Base-by-base conservation (phyloP, 1,140 invertebrate genomes). In the Chrysomallon squamiferum region DNA sequence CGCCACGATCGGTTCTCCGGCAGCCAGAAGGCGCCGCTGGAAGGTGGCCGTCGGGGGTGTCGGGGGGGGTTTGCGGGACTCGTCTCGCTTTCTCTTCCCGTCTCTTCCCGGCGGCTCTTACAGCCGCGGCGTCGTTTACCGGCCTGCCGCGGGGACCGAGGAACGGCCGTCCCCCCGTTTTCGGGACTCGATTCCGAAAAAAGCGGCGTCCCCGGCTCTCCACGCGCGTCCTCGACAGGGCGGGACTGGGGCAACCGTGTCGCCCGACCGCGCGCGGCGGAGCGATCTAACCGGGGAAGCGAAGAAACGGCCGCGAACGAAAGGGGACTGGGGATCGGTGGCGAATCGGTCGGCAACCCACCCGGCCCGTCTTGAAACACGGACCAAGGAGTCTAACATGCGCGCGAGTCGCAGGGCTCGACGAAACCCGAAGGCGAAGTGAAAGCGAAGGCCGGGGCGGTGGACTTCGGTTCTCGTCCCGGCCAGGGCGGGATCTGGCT, bases 301-400 rank as follows among this genome's bases (percentile, higher is more conserved):
- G 35, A 7, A 15, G 35, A 15, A 5, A 5, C 35, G 45, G 66
- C 61, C 64, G 65, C 71, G 66, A 59, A 57, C 58, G 66, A 68
- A 69, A 45, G 65, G 29, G 58, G 35, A 61, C 62, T 66, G 54
- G 30, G 63, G 68, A 66, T 67, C 68, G 41, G 70, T 72, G 68
- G 69, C 62, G 63, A 65, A 73, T 65, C 66, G 86, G 87, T 89
- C 87, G 76, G 76, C 61, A 38, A 38, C 61, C 41, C 67, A 76
- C 79, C 77, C 76, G 90, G 91, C 92, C 92, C 92, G 92, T 94
- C 93, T 94, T 93, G 92, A 93, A 94, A 93, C 92, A 93, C 92
- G 91, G 92, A 93, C 92, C 92, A 93, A 93, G 92, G 91, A 93
- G 92, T 93, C 90, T 91, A 92, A 88, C 90, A 89, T 90, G 88